Percentiles rank a stretch among this genome's conserved stretches.
Evolutionary conservation across 2,797 vertebrate genomes (phyloP).

Genomic region (Gallirallus australis): DNA sequence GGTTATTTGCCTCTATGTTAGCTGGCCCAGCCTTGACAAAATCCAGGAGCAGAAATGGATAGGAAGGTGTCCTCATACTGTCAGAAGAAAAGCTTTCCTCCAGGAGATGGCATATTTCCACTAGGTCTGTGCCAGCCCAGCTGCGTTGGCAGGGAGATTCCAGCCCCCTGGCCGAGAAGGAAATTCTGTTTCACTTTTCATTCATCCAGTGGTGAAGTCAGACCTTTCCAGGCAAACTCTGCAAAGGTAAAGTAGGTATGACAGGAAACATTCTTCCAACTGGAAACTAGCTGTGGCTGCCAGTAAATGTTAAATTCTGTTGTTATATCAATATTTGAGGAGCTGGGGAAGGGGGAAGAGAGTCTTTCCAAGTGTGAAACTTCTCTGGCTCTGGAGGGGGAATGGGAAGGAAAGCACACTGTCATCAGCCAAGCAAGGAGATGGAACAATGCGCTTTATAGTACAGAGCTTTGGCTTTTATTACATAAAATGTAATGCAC

Average conservation of each 20-base stretch:
- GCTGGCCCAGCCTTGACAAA: background rate
- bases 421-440: accelerated
- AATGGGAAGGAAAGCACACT: background rate
- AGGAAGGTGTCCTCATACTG: background rate
- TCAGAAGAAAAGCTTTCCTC: background rate
- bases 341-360: background rate
- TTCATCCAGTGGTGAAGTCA: background rate
- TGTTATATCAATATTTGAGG: background rate
- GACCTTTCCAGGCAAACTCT: background rate
- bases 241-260: background rate
- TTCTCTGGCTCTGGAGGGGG: background rate
- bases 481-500: background rate
- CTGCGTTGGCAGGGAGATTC: background rate
- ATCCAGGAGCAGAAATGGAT: background rate
- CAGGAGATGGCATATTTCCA: conserved; percentile 14
- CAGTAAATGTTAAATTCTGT: background rate
- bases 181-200: background rate
- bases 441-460: background rate
- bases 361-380: background rate
- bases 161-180: background rate
- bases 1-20: background rate
- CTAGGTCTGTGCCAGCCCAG: background rate
- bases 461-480: background rate
- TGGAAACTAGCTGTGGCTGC: background rate
- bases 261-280: background rate